Evolutionary conservation across 2,888 invertebrate species (phyloP), one percentile per base, ranked within the genome.

Genomic region (Dendrolimus pini): DNA sequence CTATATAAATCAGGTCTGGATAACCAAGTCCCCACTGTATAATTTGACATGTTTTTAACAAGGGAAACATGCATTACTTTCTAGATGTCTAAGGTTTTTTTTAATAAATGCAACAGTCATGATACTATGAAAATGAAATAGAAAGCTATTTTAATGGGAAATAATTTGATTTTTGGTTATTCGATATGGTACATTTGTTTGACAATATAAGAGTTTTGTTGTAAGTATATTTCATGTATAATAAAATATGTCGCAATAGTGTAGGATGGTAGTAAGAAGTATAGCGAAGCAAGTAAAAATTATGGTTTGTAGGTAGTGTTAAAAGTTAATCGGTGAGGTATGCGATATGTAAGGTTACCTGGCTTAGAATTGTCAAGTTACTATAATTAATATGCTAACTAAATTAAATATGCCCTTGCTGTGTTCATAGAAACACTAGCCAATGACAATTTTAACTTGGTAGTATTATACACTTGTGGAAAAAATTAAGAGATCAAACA

Each of bases 191-290:
- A 47, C 47, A 47, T 10, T 47, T 47, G 6, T 47, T 10, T 47
- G 47, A 47, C 10, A 1, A 47, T 47, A 10, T 47, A 62, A 61
- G 56, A 61, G 59, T 59, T 60, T 47, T 47, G 47, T 9, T 10
- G 47, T 47, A 47, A 47, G 47, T 47, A 47, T 47, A 47, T 10
- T 47, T 47, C 47, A 7, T 47, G 12, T 47, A 47, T 47, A 61
- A 47, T 30, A 30, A 30, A 18, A 30, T 30, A 6, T 30, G 30
- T 30, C 30, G 30, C 30, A 47, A 47, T 47, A 47, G 9, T 47
- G 12, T 47, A 47, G 47, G 12, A 47, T 9, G 9, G 47, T 47
- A 47, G 47, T 12, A 47, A 47, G 12, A 47, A 10, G 47, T 30
- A 47, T 10, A 47, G 9, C 7, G 47, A 10, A 47, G 47, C 12